phyloP scores from a whole-genome alignment of 2,797 vertebrate species.

The Pyrocephalus nanus region DNA sequence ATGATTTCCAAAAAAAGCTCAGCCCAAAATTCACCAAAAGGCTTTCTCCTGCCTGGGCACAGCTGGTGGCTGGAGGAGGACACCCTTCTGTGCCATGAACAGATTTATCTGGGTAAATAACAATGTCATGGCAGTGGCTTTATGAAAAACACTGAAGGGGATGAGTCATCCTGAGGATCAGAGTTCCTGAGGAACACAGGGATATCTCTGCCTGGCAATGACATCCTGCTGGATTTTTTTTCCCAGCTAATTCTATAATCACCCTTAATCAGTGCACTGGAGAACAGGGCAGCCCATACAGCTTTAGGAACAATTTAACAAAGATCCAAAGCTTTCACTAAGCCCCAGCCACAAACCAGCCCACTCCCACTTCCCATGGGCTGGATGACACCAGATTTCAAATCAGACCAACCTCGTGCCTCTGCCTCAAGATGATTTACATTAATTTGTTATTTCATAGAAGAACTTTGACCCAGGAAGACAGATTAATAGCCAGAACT shows the following conservation, averaged over 20 bases:
- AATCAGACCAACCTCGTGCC: neutral
- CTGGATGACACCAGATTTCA: neutral
- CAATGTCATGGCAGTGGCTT: neutral
- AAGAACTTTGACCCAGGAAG: constrained; percentile 3
- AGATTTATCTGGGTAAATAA: neutral
- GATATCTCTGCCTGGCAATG: neutral
- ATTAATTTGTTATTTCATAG: constrained; percentile 34
- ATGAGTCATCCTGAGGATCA: constrained; percentile 23
- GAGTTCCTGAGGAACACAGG: neutral
- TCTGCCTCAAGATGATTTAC: constrained; percentile 7
- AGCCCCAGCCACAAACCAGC: neutral
- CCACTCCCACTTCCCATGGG: neutral
- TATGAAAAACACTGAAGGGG: neutral
- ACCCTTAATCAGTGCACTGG: neutral
- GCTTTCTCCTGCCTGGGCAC: neutral
- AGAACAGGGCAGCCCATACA: neutral
- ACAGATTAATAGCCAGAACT: constrained; percentile 45
- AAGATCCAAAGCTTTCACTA: neutral
- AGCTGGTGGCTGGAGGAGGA: neutral
- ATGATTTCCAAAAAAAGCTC: neutral
- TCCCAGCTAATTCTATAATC: neutral
- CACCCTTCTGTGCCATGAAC: neutral
- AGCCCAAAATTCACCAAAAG: neutral
- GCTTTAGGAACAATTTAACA: neutral
- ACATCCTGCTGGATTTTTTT: neutral